Base-by-base conservation (phyloP, 2,113 vertebrate genomes). In the Lagenorhynchus albirostris region DNA sequence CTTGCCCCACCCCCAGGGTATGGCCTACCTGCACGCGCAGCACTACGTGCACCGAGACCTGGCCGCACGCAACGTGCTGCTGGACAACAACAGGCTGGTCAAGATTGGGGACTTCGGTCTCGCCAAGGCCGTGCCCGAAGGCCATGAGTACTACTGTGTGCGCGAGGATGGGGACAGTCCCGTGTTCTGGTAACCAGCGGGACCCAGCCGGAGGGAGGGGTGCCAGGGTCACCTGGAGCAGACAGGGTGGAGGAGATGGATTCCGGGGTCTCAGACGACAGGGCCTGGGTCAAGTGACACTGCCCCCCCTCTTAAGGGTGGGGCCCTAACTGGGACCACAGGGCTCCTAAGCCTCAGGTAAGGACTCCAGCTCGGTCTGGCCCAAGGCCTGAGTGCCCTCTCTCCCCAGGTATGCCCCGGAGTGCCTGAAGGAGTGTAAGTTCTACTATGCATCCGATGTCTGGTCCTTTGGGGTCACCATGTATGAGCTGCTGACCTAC, bases 41-140 rank as follows among this genome's bases (percentile, higher is more conserved):
- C 99, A 99, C 80, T 99, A 99, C 47, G 98, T 99, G 76, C 99
- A 99, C 94, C 98, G 99, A 93, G 99, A 99, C 96, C 98, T 99
- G 10, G 99, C 99, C 0, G 99, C 99, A 9, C 98, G 99, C 17
- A 99, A 99, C 1, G 99, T 99, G 7, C 98, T 99, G 3, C 98
- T 99, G 94, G 99, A 99, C 97, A 99, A 99, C 23, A 98, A 99
- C 62, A 98, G 95, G 10, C 97, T 99, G 98, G 99, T 99, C 89
- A 99, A 99, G 97, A 99, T 99, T 0, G 99, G 99, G 0, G 99
- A 99, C 95, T 99, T 99, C 21, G 99, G 99, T 17, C 95, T 99
- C n/a, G 99, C 99, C 47, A 99, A 99, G 96, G 99, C 99, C 23
- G 99, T 99, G 47, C 99, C 99, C 0, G 99, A 99, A 88, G 99